These are phyloP conservation scores for Heliconius hermathena DNA, from an alignment of 1,140 invertebrate genomes.

Conservation along the genomic window DNA sequence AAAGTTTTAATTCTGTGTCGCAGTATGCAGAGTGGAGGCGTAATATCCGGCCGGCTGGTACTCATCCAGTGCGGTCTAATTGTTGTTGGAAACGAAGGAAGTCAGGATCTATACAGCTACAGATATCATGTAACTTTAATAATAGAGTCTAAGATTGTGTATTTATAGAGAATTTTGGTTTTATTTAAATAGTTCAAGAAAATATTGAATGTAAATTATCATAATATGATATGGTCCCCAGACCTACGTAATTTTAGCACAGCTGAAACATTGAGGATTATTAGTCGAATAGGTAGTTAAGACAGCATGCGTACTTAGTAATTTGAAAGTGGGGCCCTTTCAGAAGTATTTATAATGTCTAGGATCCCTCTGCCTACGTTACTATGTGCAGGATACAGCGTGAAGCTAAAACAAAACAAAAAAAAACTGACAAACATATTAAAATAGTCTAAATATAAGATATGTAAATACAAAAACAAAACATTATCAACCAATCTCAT, in stretches of 20 bases:
- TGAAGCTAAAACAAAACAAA: too few relatives aligned
- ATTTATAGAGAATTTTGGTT: background rate
- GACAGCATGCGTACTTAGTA: too few relatives aligned
- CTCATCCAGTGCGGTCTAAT: conserved; percentile 6
- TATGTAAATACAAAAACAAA: background rate
- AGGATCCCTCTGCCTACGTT: background rate
- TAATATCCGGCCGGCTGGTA: conserved; percentile 9
- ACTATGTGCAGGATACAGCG: too few relatives aligned
- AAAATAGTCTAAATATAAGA: too few relatives aligned
- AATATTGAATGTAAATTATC: too few relatives aligned
- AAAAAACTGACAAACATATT: too few relatives aligned
- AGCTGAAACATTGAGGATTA: too few relatives aligned
- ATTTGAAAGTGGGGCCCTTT: too few relatives aligned
- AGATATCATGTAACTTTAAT: conserved; percentile 1
- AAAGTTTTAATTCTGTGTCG: background rate
- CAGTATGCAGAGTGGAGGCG: conserved; percentile 13
- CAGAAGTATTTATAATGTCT: too few relatives aligned
- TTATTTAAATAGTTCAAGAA: background rate
- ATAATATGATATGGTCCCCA: too few relatives aligned
- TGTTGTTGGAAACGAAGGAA: background rate
- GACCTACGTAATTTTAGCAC: too few relatives aligned
- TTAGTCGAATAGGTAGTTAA: too few relatives aligned
- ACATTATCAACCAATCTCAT: background rate
- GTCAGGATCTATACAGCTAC: background rate
- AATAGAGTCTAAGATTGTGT: background rate